Base-by-base conservation (phyloP, 2,113 vertebrate species). In the Spermophilus dauricus region DNA sequence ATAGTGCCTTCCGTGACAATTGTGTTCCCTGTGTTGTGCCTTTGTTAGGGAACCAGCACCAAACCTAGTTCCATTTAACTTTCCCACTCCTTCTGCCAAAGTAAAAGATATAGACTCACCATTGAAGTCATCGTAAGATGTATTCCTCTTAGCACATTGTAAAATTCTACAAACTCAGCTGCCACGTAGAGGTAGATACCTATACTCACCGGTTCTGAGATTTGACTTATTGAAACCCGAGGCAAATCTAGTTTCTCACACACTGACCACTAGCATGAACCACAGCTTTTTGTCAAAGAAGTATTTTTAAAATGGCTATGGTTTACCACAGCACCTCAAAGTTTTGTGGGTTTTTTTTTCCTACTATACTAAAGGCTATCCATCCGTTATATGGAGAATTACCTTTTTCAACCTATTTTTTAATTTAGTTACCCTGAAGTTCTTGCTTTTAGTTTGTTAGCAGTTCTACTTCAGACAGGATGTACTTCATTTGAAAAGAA, bases 221-320 rank as follows among this genome's bases (percentile, higher is more conserved):
- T 75, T 81, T 77, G 34, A 65, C 56, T 86, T 65, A 51, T 86
- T 77, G 7, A 90, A 83, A 90, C 22, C 51, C 30, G 32, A 58
- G 58, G 34, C 30, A 76, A 61, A 61, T 87, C 70, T 80, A 86
- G 92, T 92, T 92, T 56, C 24, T 91, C 67, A 82, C 39, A 89
- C 39, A 32, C 45, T 94, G 61, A 67, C 63, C 90, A 80, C 87
- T 30, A 39, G 22, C 8, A 76, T 48, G 80, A 98, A 91, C 42
- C 95, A 97, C 85, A 95, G 77, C 84, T 96, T 86, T 63, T 37
- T 96, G 78, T 86, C 94, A 84, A 97, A 86, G 42, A 95, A 75
- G 93, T 78, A 69, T 76, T 86, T 95, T 34, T 89, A 65, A 96
- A 37, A 96, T 30, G 2, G 42, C 4, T 78, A 39, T 67, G 95